phyloP scores from a whole-genome alignment of 2,888 invertebrate genomes.

The Meliscaeva auricollis region DNA sequence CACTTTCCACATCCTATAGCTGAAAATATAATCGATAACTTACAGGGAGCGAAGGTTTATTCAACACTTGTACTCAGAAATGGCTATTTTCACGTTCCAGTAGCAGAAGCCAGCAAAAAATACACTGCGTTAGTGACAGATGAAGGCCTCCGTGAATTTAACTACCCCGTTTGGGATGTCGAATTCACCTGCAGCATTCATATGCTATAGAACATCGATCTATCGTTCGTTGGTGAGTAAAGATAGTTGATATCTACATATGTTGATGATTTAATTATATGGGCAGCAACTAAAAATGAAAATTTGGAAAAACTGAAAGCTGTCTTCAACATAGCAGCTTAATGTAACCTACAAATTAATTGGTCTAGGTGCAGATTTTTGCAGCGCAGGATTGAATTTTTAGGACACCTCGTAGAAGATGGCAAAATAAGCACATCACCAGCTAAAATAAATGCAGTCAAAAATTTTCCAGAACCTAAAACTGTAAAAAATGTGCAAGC shows the following conservation, averaged over 20 bases:
- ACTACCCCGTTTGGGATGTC: conserved; percentile 82
- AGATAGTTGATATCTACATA: conserved; percentile 48
- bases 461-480: conserved; percentile 42
- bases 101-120: conserved; percentile 43
- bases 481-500: conserved; percentile 52
- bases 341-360: conserved; percentile 42
- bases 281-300: conserved; percentile 24
- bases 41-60: conserved; percentile 67
- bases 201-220: conserved; percentile 69
- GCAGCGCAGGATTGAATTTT: conserved; percentile 34
- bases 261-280: conserved; percentile 69
- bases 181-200: conserved; percentile 81
- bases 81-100: conserved; percentile 58
- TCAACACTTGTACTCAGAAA: conserved; percentile 43
- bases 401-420: conserved; percentile 49
- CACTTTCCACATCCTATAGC: conserved; percentile 81
- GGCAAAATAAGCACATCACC: conserved; percentile 50
- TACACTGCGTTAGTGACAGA: conserved; percentile 81
- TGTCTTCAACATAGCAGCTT: conserved; percentile 27
- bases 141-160: conserved; percentile 82
- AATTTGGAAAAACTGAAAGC: conserved; percentile 60
- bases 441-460: conserved; percentile 59
- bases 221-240: conserved; percentile 54
- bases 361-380: conserved; percentile 63
- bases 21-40: conserved; percentile 80